Evolutionary conservation across 2,888 invertebrate genomes (phyloP), one percentile per base, ranked within the genome.

Genomic region (Poecilus cupreus): DNA sequence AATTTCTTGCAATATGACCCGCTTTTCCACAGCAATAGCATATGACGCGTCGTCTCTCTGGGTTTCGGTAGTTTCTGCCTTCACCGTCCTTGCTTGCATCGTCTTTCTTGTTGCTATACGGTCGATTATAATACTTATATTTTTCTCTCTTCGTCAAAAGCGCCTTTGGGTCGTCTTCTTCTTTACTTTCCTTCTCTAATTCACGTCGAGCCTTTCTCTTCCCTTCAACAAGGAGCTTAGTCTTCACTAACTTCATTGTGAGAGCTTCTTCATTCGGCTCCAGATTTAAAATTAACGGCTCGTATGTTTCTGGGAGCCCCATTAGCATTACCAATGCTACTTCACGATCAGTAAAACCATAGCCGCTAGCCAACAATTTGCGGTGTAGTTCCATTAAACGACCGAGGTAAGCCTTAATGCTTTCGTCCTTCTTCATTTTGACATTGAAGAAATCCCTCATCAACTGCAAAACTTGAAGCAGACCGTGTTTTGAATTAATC

Each of bases 371-470:
- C 4, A 13, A n/a, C 22, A 60, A 32, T 32, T 60, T 60, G 18
- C 60, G 24, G 64, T 64, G n/a, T 1, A 68, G 13, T 8, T 32
- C 68, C 13, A 13, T 68, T 3, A 4, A 32, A n/a, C 60, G 24
- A 13, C 26, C 11, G 18, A 68, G 24, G 39, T 68, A 68, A 39
- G 32, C 26, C 10, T 39, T 32, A 13, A 68, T 68, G 8, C 18
- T 32, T 26, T 68, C 26, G 10, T 32, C 39, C 11, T 68, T 60
- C 10, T 32, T 22, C 24, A 60, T 60, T 22, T 0, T 60, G 13
- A 60, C 60, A 8, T 60, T 60, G 10, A 60, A 60, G 13, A 60
- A 5, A 60, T 60, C 24, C 13, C 60, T 20, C 60, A 60, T 60
- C 13, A 60, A 22, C 2, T 60, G 51, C 20, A 20, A 20, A 51